Evolutionary conservation across 2,113 vertebrate species (phyloP), one percentile per base, ranked within the genome.

Genomic region (Serranochromis macrocephalus): DNA sequence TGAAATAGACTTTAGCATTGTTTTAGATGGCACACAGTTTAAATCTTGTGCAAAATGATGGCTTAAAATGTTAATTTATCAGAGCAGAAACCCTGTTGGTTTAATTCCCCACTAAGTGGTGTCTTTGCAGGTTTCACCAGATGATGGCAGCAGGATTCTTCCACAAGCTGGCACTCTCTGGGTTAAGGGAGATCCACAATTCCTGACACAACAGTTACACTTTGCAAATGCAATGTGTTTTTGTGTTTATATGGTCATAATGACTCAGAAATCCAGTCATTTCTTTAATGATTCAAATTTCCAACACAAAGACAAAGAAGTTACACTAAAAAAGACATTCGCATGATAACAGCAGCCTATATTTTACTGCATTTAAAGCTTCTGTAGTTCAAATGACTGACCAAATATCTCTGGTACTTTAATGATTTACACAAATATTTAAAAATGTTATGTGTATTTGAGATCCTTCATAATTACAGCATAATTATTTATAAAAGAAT

Each of bases 101-200:
- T 78, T 75, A 51, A 87, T 31, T 4, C 33, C 10, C 13, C 42
- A 79, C 55, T 84, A 53, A 68, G 19, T 26, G 40, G 49, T 86
- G 91, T 82, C 73, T 88, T 85, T 75, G 24, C 81, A 90, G 80
- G 14, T 82, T 86, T 88, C 33, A 84, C 90, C 94, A 93, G 89
- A 2, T 90, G 93, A 89, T 93, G 94, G 92, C 92, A 93, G 92
- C 89, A 95, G 63, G 90, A 87, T 57, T 89, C 85, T 86, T 94
- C 53, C 19, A 21, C 14, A 83, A 58, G 40, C 54, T 12, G 0
- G 11, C 71, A 78, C 19, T 80, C 12, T 6, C 51, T 80, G 49
- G 68, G 33, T 54, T 82, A 29, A 58, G 29, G 79, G 45, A 33
- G 53, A 24, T 12, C 24, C 42, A 49, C 33, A n/a, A 80, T 17